phyloP scores from a whole-genome alignment of 2,113 vertebrate species.

The Caretta caretta region DNA sequence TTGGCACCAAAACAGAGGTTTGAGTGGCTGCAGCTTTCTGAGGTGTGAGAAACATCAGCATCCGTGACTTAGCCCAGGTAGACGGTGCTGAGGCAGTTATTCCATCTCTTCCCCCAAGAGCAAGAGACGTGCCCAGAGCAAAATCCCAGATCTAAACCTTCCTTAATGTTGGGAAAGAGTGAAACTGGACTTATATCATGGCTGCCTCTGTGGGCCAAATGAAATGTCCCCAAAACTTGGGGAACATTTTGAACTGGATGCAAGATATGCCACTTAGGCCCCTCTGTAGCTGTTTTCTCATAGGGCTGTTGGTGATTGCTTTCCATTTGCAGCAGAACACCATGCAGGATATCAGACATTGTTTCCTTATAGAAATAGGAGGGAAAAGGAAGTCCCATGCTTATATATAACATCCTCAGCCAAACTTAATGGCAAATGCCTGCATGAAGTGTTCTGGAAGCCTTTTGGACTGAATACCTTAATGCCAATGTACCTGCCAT shows the following conservation, averaged over 20 bases:
- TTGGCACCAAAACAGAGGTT: background rate
- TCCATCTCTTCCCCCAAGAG: background rate
- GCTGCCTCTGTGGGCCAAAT: background rate
- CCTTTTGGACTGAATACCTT: background rate
- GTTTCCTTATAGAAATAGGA: background rate
- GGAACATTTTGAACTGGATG: background rate
- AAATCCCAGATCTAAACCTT: background rate
- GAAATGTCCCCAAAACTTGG: background rate
- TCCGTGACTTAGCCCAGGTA: background rate
- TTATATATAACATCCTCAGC: background rate
- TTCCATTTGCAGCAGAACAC: background rate
- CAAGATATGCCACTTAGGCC: background rate
- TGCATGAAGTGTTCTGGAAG: background rate
- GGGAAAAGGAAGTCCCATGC: background rate
- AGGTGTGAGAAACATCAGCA: background rate
- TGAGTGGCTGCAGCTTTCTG: background rate
- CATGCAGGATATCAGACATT: background rate
- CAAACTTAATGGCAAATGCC: background rate
- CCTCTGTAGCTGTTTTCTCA: background rate
- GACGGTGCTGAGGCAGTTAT: background rate
- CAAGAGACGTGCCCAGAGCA: background rate
- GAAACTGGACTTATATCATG: background rate
- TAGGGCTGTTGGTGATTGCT: background rate
- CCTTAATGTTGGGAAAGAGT: background rate
- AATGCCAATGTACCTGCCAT: background rate